Evolutionary conservation across 2,113 vertebrate genomes (phyloP).

Genomic region (Rhodinocichla rosea): DNA sequence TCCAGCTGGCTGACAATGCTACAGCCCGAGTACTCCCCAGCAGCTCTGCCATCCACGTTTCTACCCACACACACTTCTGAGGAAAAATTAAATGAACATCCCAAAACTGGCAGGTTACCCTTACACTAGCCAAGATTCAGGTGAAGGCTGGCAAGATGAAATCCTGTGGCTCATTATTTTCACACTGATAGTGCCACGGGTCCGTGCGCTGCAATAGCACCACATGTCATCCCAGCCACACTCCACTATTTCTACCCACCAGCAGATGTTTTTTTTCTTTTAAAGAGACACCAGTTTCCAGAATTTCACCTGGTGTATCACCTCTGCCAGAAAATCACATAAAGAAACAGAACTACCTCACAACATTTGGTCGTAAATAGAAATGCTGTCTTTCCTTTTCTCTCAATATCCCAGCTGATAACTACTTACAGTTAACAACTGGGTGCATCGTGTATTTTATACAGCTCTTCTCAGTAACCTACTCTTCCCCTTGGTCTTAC

Average conservation of each 20-base stretch:
- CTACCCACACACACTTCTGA: neutral
- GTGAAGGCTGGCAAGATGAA: constrained; percentile 39
- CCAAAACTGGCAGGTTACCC: neutral
- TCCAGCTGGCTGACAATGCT: constrained; percentile 45
- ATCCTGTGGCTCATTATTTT: constrained; percentile 52
- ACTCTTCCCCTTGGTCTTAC: neutral
- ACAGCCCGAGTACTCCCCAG: neutral
- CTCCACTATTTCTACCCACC: constrained; percentile 53
- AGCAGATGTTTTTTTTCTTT: neutral
- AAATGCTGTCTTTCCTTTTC: neutral
- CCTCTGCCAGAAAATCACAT: neutral
- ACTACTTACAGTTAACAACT: neutral
- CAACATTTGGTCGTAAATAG: accelerated
- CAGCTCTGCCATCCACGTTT: neutral
- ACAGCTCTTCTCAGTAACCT: neutral
- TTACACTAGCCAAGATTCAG: neutral
- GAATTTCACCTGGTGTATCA: neutral
- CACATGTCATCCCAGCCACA: constrained; percentile 59
- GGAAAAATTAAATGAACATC: neutral
- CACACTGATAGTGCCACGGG: constrained; percentile 35
- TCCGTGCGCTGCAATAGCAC: constrained; percentile 27
- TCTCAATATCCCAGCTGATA: neutral
- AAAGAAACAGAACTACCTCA: neutral
- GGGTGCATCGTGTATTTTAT: neutral
- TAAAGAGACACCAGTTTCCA: constrained; percentile 19